Evolutionary conservation across 2,113 vertebrate genomes (phyloP).

Genomic region (Arizona elegans): DNA sequence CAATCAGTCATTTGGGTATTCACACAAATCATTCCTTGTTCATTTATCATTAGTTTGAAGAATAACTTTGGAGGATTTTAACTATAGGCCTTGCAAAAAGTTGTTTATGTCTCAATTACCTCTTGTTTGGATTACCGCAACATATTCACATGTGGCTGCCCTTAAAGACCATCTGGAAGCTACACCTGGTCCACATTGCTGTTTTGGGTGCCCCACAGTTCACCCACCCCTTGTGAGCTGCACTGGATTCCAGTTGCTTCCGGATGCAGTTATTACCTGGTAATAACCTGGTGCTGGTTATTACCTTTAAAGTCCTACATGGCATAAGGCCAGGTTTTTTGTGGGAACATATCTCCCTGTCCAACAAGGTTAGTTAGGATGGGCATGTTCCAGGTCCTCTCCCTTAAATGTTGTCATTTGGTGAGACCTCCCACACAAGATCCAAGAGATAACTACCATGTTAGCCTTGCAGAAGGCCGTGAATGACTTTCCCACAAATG

Average conservation of each 20-base stretch:
- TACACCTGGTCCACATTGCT: background rate
- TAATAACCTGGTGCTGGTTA: background rate
- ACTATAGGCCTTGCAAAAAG: constrained; percentile 18
- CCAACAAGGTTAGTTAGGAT: background rate
- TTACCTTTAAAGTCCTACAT: background rate
- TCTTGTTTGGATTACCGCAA: background rate
- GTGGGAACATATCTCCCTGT: background rate
- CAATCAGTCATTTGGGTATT: constrained; percentile 34
- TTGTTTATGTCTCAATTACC: background rate
- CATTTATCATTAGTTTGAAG: constrained; percentile 28
- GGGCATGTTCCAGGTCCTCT: background rate
- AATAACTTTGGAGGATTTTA: constrained; percentile 33
- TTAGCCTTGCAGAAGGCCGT: background rate
- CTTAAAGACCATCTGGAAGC: background rate
- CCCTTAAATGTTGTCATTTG: background rate
- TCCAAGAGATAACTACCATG: background rate
- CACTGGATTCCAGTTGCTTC: background rate
- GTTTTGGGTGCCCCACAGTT: background rate
- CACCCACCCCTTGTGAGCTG: background rate
- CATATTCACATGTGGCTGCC: background rate
- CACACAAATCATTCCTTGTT: constrained; percentile 28
- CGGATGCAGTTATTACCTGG: background rate
- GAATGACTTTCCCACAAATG: background rate
- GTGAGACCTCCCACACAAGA: background rate
- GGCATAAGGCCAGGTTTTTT: background rate